Conservation (phyloP, 2,113 vertebrate genomes). For the Rhea americana region DNA sequence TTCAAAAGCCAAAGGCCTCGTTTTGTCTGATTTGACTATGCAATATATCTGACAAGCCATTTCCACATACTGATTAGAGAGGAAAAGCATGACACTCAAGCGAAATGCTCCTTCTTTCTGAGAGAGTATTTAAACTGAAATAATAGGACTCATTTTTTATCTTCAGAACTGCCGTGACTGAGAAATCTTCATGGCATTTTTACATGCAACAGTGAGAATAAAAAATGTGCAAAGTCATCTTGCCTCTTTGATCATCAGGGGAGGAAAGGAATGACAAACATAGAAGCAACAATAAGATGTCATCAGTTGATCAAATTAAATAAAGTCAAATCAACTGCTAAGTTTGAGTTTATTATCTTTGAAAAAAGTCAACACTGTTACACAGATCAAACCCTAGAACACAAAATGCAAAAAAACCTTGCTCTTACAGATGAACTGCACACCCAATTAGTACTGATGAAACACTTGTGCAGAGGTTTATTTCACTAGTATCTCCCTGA, state of each 20-base stretch:
- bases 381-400: neutral
- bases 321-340: neutral
- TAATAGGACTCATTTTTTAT: neutral
- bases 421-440: neutral
- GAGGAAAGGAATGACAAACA: neutral
- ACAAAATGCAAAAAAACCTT: neutral
- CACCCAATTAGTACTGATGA: rapidly evolving
- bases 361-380: neutral
- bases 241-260: neutral
- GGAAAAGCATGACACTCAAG: neutral
- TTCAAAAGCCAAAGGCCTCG: neutral
- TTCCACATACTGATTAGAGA: neutral
- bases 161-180: neutral
- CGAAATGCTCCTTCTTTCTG: neutral
- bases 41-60: neutral
- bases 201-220: neutral
- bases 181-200: neutral
- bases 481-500: neutral
- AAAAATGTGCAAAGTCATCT: neutral
- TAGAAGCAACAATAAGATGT: neutral
- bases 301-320: neutral
- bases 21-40: neutral
- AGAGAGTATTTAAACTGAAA: neutral
- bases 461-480: neutral
- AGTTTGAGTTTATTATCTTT: neutral